A percentile compares a stretch with the other conserved stretches of the same genome.
phyloP scores from a whole-genome alignment of 2,797 vertebrate species.

The Pangasius macronema region DNA sequence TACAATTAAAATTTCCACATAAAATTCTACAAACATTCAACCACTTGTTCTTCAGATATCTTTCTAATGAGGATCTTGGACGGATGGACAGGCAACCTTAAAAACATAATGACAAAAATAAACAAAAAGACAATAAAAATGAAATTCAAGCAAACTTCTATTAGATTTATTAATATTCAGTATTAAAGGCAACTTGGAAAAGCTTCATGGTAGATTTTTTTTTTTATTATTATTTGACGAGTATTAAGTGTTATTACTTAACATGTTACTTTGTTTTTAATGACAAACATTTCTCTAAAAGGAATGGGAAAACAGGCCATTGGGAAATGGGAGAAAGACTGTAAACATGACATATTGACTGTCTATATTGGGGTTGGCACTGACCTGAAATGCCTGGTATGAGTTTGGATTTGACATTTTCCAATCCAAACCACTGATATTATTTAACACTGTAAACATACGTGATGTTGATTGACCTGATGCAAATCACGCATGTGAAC shows the following conservation, averaged over 20 bases:
- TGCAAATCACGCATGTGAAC: not conserved
- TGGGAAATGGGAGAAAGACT: not conserved
- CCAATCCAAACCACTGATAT: not conserved
- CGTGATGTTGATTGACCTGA: not conserved
- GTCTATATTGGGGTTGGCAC: not conserved
- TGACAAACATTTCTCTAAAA: not conserved
- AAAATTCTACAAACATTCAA: not conserved
- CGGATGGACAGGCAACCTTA: not conserved
- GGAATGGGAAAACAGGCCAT: not conserved
- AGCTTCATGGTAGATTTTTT: not conserved
- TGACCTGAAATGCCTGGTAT: not conserved
- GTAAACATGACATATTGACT: constrained; percentile 5
- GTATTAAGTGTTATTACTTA: not conserved
- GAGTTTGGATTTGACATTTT: not conserved
- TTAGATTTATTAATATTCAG: not conserved
- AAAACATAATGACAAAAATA: not conserved
- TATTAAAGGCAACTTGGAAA: not conserved
- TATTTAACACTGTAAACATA: not conserved
- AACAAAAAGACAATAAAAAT: not conserved
- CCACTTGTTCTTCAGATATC: not conserved
- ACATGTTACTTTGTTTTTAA: not conserved
- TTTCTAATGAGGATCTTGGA: too few relatives aligned
- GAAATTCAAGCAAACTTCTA: not conserved
- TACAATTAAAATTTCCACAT: not conserved
- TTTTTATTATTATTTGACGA: not conserved